Conservation (phyloP, 2,888 invertebrate genomes). For the Antheraea assamensis region DNA sequence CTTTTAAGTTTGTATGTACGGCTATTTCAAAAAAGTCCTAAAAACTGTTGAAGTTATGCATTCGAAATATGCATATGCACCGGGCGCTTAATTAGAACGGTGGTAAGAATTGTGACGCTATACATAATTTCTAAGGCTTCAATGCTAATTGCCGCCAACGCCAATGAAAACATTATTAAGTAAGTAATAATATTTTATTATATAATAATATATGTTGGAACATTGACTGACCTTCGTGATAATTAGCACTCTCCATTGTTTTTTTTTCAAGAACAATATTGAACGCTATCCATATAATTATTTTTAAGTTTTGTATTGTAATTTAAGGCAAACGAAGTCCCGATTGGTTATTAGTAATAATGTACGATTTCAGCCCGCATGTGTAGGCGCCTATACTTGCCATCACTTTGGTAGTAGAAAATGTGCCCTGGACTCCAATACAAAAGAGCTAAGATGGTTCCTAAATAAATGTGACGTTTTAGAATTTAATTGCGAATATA, state of each 20-base stretch:
- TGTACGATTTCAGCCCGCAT: conserved; percentile 45
- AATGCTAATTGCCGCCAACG: no score
- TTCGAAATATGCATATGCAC: no score
- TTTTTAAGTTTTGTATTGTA: no score
- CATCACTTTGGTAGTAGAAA: conserved; percentile 45
- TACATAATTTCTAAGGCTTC: background rate
- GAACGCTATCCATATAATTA: no score
- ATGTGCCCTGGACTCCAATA: conserved; percentile 50
- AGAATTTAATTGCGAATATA: conserved; percentile 72
- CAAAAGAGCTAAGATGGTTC: conserved; percentile 62
- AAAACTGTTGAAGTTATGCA: background rate
- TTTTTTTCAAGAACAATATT: no score
- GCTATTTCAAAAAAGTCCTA: no score
- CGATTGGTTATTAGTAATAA: background rate
- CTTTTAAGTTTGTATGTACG: no score
- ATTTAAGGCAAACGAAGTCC: background rate
- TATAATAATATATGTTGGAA: no score
- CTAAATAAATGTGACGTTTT: conserved; percentile 61
- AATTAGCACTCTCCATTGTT: no score
- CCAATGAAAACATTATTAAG: no score
- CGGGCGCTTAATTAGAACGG: background rate
- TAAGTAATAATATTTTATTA: background rate
- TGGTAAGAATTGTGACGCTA: background rate
- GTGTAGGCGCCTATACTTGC: conserved; percentile 53
- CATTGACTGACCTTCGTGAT: no score